Evolutionary conservation across 1,140 invertebrate species (phyloP).

Genomic region (Tetramorium simillimum): DNA sequence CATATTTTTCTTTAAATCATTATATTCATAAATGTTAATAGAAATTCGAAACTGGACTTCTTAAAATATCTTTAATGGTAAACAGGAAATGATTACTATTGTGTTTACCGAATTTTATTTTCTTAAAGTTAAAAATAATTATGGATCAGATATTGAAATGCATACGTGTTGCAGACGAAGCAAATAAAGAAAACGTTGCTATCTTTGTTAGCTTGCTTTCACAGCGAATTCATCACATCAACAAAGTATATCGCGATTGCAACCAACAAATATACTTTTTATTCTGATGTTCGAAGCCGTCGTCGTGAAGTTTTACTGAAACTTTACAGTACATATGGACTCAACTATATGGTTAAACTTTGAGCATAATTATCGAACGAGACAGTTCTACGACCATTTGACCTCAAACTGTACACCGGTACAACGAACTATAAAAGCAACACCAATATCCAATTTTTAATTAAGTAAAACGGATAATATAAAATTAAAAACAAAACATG

Average conservation of each 20-base stretch:
- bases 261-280: slow-evolving; percentile 13
- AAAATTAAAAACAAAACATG: neutral
- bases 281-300: neutral
- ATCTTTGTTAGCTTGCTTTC: slow-evolving; percentile 62
- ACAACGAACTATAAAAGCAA: slow-evolving; percentile 36
- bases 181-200: slow-evolving; percentile 49
- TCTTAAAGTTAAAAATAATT: slow-evolving; percentile 9
- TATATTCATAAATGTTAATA: neutral
- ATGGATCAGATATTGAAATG: slow-evolving; percentile 28
- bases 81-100: neutral
- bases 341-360: slow-evolving; percentile 50
- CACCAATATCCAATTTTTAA: neutral
- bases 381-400: slow-evolving; percentile 49
- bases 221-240: slow-evolving; percentile 24
- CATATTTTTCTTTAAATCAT: neutral
- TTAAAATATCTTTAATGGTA: neutral
- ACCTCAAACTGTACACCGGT: slow-evolving; percentile 23
- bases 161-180: slow-evolving; percentile 48
- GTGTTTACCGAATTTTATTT: neutral
- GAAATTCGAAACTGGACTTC: neutral
- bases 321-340: slow-evolving; percentile 31
- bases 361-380: slow-evolving; percentile 7
- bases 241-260: neutral
- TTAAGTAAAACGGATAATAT: neutral
- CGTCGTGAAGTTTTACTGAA: slow-evolving; percentile 10